These are phyloP conservation scores for Drosophila antonietae DNA, from an alignment of 2,888 invertebrate genomes.

Conservation along the genomic window DNA sequence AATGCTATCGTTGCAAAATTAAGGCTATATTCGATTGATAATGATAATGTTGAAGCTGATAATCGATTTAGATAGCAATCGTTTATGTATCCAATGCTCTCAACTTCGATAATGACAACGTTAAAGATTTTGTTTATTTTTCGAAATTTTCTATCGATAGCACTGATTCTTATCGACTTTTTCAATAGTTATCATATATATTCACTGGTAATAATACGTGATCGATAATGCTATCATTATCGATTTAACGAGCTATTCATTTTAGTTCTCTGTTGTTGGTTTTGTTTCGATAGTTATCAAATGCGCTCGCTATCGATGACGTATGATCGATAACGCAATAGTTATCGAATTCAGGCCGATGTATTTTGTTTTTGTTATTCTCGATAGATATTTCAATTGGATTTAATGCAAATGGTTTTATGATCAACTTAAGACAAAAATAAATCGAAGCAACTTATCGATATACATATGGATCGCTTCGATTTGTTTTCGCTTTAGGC, in stretches of 20 bases:
- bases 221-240: constrained; percentile 18
- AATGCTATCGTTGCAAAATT: background rate
- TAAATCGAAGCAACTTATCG: constrained; percentile 20
- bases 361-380: constrained; percentile 18
- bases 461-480: constrained; percentile 7
- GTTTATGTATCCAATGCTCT: too few relatives aligned
- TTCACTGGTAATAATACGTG: constrained; percentile 6
- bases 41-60: background rate
- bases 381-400: constrained; percentile 28
- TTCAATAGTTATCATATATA: constrained; percentile 1
- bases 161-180: background rate
- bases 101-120: background rate
- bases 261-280: background rate
- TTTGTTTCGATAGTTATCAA: constrained; percentile 3
- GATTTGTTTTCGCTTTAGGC: constrained; percentile 64
- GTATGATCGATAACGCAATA: constrained; percentile 19
- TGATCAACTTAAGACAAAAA: constrained; percentile 17
- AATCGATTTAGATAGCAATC: background rate
- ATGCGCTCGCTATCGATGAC: constrained; percentile 15
- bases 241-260: constrained; percentile 16
- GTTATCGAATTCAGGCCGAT: constrained; percentile 20
- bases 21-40: constrained; percentile 1
- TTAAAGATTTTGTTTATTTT: background rate
- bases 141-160: constrained; percentile 3
- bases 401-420: constrained; percentile 33